These are phyloP conservation scores for Ciconia maguari DNA, from an alignment of 2,113 vertebrate species.

Conservation along the genomic window DNA sequence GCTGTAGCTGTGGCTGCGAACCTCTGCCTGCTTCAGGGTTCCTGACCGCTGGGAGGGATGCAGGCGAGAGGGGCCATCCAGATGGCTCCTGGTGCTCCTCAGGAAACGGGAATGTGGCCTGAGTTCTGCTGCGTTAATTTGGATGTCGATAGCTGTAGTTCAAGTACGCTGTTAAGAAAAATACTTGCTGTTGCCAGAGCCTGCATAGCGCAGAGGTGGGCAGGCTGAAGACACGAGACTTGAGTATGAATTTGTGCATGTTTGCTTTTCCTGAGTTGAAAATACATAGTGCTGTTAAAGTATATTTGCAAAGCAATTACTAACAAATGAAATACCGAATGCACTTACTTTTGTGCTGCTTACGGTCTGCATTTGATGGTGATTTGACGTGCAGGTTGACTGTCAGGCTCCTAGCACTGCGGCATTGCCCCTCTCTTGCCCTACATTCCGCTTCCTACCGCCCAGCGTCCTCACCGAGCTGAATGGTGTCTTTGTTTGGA, in stretches of 20 bases:
- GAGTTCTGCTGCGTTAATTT: fast-evolving
- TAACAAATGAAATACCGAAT: background rate
- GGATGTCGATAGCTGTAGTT: fast-evolving
- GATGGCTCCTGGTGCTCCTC: background rate
- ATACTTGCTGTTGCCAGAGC: background rate
- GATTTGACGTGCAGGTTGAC: background rate
- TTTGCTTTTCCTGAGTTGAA: background rate
- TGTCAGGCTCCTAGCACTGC: background rate
- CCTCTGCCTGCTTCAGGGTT: background rate
- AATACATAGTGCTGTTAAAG: fast-evolving
- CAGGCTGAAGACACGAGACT: background rate
- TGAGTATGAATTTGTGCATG: fast-evolving
- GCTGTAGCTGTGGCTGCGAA: background rate
- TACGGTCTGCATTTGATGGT: fast-evolving
- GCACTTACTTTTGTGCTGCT: fast-evolving
- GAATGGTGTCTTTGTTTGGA: conserved; percentile 30
- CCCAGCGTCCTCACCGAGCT: background rate
- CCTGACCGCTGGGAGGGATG: fast-evolving
- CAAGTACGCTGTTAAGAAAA: fast-evolving
- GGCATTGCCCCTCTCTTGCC: background rate
- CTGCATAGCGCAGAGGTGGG: background rate
- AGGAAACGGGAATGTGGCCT: fast-evolving
- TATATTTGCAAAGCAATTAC: background rate
- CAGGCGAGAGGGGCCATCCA: fast-evolving
- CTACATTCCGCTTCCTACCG: background rate